These are phyloP conservation scores for Sceliomorpha sp. DNA, from an alignment of 2,888 invertebrate species.

Conservation along the genomic window DNA sequence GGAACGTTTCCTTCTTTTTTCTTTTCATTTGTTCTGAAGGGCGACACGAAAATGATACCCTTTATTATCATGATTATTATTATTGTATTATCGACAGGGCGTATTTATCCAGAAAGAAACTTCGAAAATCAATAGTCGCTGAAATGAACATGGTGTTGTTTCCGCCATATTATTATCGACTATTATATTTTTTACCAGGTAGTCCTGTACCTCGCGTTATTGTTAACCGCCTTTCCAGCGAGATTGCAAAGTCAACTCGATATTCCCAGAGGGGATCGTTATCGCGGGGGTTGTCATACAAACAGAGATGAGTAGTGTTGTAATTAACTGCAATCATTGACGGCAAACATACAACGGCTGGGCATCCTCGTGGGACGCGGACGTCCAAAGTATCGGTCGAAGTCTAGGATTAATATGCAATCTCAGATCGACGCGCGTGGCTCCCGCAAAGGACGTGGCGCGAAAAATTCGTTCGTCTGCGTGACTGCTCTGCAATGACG, in stretches of 20 bases:
- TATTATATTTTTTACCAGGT: conserved; percentile 1
- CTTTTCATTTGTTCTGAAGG: too few species aligned
- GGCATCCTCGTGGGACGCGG: conserved; percentile 57
- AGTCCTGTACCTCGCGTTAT: conserved; percentile 39
- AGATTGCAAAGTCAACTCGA: conserved; percentile 56
- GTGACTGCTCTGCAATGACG: too few species aligned
- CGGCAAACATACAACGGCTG: conserved; percentile 70
- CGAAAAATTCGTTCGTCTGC: too few species aligned
- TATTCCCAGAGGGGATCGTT: conserved; percentile 72
- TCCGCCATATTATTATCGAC: too few species aligned
- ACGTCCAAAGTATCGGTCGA: conserved; percentile 39
- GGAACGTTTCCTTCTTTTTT: conserved; percentile 17
- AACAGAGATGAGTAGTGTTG: conserved; percentile 70
- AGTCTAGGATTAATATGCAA: conserved; percentile 8
- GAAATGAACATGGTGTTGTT: too few species aligned
- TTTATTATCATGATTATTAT: too few species aligned
- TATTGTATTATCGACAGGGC: too few species aligned
- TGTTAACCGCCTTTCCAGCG: conserved; percentile 46
- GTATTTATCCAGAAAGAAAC: too few species aligned
- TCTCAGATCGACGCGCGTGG: too few species aligned
- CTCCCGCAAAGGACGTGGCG: too few species aligned
- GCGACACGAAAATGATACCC: too few species aligned
- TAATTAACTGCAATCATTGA: conserved; percentile 80
- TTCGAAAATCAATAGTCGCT: too few species aligned
- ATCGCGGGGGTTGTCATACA: conserved; percentile 68